Evolutionary conservation across 2,888 invertebrate species (phyloP), one percentile per base, ranked within the genome.

Genomic region (Trissolcus japonicus): DNA sequence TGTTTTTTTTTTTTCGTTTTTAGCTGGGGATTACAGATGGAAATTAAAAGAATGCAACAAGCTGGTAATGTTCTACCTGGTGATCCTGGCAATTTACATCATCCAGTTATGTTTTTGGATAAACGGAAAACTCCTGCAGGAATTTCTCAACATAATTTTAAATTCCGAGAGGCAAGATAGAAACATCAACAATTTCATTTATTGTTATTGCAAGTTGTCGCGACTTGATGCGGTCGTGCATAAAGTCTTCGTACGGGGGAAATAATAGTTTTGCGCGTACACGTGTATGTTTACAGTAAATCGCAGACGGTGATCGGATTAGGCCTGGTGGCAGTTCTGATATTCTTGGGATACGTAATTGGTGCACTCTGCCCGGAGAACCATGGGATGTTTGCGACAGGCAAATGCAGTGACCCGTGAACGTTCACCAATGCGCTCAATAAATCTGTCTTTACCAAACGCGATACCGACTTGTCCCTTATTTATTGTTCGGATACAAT

Each of bases 31-130:
- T 54, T 51, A 29, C 13, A 59, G 4, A 59, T 41, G 13, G 35
- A 67, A 67, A 67, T 13, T 53, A 0, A 59, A 6, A 76, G 78
- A 77, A 48, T 79, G 78, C n/a, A 82, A 82, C 76, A 80, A 79
- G 76, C 73, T 83, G 50, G 66, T 81, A 29, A 79, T 79, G 35
- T 83, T 80, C 66, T 83, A 84, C 75, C 66, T 83, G 50, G 77
- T 84, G 56, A 79, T 80, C 25, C 60, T 82, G 50, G 76, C 81
- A 25, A 80, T 83, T 55, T 80, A 82, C 65, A 71, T 83, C 40
- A 83, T 82, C 50, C 80, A 83, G 40, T 55, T 74, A 46, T 80
- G 67, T 19, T 80, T 83, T 60, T 82, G 82, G 83, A 65, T 81
- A 6, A 72, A 81, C 61, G 68, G 77, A 62, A 81, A 76, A 76